These are phyloP conservation scores for Myathropa florea DNA, from an alignment of 2,888 invertebrate species.

Conservation along the genomic window DNA sequence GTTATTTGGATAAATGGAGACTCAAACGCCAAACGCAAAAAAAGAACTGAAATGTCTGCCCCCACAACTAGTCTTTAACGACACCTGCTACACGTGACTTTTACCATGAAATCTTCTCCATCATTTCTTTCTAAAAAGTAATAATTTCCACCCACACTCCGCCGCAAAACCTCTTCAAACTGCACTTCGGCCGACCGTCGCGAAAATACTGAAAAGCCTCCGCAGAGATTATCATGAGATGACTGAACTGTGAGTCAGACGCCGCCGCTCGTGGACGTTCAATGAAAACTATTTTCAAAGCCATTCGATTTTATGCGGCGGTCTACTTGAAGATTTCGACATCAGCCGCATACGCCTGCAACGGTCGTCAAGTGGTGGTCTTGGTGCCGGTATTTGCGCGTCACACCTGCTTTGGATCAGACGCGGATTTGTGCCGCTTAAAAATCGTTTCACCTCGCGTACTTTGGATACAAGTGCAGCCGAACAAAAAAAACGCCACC, in stretches of 20 bases:
- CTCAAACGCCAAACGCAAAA: no score
- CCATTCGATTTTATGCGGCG: background rate
- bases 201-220: background rate
- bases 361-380: background rate
- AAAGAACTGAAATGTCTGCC: no score
- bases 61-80: no score
- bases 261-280: background rate
- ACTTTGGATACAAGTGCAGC: background rate
- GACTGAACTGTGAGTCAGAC: background rate
- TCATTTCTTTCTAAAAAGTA: background rate
- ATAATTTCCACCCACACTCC: background rate
- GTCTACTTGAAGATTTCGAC: background rate
- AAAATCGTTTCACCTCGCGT: background rate
- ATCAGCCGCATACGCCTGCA: background rate
- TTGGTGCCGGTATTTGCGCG: background rate
- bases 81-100: no score
- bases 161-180: background rate
- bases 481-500: background rate
- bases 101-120: no score
- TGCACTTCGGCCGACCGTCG: background rate
- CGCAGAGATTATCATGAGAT: background rate
- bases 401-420: background rate
- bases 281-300: background rate
- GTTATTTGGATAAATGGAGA: no score
- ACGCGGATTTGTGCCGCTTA: background rate